Conservation (phyloP, 2,113 vertebrate genomes). For the Sphaerodactylus townsendi region DNA sequence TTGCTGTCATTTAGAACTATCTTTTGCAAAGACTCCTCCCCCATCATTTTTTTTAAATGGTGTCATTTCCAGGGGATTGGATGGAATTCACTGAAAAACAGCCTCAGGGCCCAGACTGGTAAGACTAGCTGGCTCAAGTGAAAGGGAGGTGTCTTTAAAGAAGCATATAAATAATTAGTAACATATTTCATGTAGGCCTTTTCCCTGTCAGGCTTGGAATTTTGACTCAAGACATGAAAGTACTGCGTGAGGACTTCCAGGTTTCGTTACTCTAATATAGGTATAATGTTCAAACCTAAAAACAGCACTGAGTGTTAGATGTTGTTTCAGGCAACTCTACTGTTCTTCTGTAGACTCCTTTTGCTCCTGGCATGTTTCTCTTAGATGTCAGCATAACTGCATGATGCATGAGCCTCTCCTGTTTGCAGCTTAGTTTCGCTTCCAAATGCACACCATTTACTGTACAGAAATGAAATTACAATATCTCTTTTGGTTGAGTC, state of each 20-base stretch:
- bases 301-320: neutral
- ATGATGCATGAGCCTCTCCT: slow-evolving; percentile 7
- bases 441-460: neutral
- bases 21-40: too few species aligned
- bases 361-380: neutral
- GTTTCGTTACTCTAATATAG: neutral
- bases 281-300: neutral
- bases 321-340: neutral
- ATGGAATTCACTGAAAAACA: too few species aligned
- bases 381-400: slow-evolving; percentile 17
- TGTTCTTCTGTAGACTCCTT: neutral
- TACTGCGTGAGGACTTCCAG: too few species aligned
- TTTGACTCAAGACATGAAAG: slow-evolving; percentile 33
- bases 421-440: too few species aligned
- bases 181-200: slow-evolving; percentile 54
- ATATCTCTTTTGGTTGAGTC: neutral
- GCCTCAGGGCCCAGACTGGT: too few species aligned
- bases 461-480: neutral
- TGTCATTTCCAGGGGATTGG: too few species aligned
- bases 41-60: too few species aligned
- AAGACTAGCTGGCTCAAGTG: slow-evolving; percentile 21
- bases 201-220: slow-evolving; percentile 45
- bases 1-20: too few species aligned
- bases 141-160: slow-evolving; percentile 21
- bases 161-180: slow-evolving; percentile 67